These are phyloP conservation scores for Ichneumoninae sp. DNA, from an alignment of 2,888 invertebrate species.

Conservation along the genomic window DNA sequence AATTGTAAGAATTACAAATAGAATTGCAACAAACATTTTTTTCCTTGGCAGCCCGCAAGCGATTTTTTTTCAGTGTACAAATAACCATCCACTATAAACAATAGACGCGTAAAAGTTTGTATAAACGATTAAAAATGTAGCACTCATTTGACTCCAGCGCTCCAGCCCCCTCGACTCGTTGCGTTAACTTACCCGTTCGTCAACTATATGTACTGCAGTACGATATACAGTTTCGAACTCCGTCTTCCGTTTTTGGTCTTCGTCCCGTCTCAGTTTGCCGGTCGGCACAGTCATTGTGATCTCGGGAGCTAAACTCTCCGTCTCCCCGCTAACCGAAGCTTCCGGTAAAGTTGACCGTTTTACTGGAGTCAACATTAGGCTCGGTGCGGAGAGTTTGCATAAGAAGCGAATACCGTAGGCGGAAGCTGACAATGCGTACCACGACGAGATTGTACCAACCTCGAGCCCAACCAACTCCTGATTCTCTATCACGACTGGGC, in stretches of 20 bases:
- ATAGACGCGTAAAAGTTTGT: no score
- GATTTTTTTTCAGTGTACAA: no score
- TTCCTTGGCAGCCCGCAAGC: no score
- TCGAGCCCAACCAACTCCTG: neutral
- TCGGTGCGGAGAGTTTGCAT: neutral
- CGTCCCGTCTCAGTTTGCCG: constrained; percentile 9
- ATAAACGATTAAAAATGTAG: no score
- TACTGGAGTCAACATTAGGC: neutral
- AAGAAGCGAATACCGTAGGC: neutral
- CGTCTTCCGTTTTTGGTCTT: constrained; percentile 40
- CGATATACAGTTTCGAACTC: neutral
- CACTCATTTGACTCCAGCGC: no score
- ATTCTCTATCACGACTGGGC: neutral
- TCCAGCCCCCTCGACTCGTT: neutral
- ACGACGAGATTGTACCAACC: neutral
- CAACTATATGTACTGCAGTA: neutral
- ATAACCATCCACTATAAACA: no score
- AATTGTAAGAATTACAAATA: no score
- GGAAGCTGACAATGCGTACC: neutral
- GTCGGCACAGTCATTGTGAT: constrained; percentile 12
- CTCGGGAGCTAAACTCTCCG: neutral
- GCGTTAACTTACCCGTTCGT: neutral
- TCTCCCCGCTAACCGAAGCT: neutral
- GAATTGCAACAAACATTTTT: no score
- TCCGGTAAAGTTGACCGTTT: constrained; percentile 9